phyloP scores from a whole-genome alignment of 2,888 invertebrate genomes.

The Drosophila paramelanica region DNA sequence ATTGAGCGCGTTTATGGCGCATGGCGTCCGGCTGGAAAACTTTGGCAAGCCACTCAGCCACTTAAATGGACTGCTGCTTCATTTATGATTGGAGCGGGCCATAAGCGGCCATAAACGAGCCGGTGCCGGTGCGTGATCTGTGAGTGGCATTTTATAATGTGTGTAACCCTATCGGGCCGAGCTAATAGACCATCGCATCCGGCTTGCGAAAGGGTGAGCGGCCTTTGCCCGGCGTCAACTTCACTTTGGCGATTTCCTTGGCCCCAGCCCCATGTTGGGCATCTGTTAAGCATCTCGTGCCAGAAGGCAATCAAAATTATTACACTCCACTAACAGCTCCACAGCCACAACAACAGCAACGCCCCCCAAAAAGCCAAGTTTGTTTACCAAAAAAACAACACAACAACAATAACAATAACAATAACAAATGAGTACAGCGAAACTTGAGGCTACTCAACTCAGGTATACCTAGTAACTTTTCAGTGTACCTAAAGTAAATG shows the following conservation, averaged over 20 bases:
- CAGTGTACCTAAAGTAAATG: too few relatives aligned
- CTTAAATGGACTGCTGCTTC: constrained; percentile 44
- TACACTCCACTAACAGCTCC: constrained; percentile 42
- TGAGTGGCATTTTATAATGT: constrained; percentile 36
- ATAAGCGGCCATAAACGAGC: constrained; percentile 45
- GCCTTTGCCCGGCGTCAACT: constrained; percentile 45
- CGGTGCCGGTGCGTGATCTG: constrained; percentile 41
- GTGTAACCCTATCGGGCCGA: constrained; percentile 31
- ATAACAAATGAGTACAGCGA: neutral
- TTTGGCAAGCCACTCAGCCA: constrained; percentile 26
- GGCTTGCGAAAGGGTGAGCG: neutral
- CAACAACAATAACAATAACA: constrained; percentile 13
- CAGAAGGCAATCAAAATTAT: constrained; percentile 77
- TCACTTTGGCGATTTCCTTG: constrained; percentile 63
- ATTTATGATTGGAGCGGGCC: constrained; percentile 48
- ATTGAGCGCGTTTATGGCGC: constrained; percentile 59
- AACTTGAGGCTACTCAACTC: neutral
- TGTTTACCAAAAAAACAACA: constrained; percentile 13
- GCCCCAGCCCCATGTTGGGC: constrained; percentile 5
- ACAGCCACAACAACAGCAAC: constrained; percentile 42
- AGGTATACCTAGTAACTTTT: constrained; percentile 1
- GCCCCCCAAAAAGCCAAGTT: constrained; percentile 49
- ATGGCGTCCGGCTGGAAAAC: constrained; percentile 37
- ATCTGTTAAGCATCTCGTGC: constrained; percentile 71
- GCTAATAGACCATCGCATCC: constrained; percentile 17